These are phyloP conservation scores for Myripristis jacobus DNA, from an alignment of 2,797 vertebrate species.

Conservation along the genomic window DNA sequence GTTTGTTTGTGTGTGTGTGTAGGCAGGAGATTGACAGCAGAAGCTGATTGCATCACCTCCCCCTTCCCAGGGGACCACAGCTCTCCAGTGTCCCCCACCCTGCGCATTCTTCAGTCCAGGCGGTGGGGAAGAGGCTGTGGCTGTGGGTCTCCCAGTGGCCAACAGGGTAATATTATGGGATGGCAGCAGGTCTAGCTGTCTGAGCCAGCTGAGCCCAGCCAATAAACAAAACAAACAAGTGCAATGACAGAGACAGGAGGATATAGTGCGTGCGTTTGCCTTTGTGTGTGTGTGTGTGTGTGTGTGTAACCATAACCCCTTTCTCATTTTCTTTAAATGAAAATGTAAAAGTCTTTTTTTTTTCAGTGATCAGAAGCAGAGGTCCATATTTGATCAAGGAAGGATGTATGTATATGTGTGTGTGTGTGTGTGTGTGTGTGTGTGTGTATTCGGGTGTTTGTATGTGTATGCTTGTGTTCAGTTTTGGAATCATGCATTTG, in stretches of 20 bases:
- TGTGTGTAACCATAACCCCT: too few relatives aligned
- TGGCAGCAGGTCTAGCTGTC: constrained; percentile 6
- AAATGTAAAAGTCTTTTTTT: too few relatives aligned
- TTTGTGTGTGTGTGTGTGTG: constrained; percentile 3
- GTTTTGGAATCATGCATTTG: neutral
- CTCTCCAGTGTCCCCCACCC: constrained; percentile 13
- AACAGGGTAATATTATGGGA: constrained; percentile 42
- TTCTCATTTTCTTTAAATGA: too few relatives aligned
- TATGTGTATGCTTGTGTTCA: neutral
- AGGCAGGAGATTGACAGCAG: constrained; percentile 49
- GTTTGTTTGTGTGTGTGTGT: neutral
- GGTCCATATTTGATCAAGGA: too few relatives aligned
- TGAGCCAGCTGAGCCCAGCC: neutral
- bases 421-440: neutral
- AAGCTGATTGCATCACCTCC: constrained; percentile 55
- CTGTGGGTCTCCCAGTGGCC: constrained; percentile 16
- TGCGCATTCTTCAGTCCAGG: constrained; percentile 3
- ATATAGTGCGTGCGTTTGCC: constrained; percentile 15
- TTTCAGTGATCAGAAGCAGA: too few relatives aligned
- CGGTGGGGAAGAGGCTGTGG: constrained; percentile 7
- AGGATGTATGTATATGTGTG: neutral
- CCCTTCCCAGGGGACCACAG: constrained; percentile 43
- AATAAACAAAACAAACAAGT: neutral
- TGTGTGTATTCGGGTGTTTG: neutral
- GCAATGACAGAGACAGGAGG: neutral